Evolutionary conservation across 2,113 vertebrate species (phyloP).

Genomic region (Corydoras sp.): DNA sequence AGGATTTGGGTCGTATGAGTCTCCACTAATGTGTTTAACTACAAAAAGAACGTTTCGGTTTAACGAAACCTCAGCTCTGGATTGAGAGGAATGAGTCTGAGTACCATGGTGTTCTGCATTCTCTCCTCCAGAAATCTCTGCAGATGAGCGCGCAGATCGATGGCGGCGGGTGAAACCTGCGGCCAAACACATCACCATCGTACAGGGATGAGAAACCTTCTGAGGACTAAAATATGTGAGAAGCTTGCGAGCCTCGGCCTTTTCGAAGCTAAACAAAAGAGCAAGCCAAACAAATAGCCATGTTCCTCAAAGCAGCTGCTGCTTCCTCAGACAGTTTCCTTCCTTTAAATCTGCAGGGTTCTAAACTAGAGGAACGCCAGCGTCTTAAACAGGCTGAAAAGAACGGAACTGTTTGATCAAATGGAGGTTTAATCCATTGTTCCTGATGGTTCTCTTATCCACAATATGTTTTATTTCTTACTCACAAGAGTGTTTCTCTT

Average conservation of each 20-base stretch:
- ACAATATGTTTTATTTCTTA: no score
- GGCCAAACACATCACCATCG: constrained; percentile 10
- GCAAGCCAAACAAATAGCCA: neutral
- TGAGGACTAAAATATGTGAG: no score
- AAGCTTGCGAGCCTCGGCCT: no score
- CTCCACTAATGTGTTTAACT: no score
- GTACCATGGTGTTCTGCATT: constrained; percentile 86
- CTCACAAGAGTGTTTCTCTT: no score
- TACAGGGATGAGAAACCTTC: no score
- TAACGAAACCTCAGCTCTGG: neutral
- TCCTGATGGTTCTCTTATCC: no score
- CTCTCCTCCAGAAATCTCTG: constrained; percentile 77
- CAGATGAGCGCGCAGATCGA: constrained; percentile 59
- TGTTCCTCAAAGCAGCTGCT: neutral
- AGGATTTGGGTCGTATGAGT: no score
- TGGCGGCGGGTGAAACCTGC: constrained; percentile 47
- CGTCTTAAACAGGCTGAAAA: no score
- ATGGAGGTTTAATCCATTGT: no score
- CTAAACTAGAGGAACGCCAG: neutral
- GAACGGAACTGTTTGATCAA: no score
- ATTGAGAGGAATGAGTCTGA: neutral
- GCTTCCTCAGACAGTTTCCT: constrained; percentile 28
- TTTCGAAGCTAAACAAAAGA: constrained; percentile 10
- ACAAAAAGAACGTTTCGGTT: neutral
- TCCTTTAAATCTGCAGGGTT: constrained; percentile 8